Conservation (phyloP, 2,888 invertebrate species). For the Temnothorax rugatulus region DNA sequence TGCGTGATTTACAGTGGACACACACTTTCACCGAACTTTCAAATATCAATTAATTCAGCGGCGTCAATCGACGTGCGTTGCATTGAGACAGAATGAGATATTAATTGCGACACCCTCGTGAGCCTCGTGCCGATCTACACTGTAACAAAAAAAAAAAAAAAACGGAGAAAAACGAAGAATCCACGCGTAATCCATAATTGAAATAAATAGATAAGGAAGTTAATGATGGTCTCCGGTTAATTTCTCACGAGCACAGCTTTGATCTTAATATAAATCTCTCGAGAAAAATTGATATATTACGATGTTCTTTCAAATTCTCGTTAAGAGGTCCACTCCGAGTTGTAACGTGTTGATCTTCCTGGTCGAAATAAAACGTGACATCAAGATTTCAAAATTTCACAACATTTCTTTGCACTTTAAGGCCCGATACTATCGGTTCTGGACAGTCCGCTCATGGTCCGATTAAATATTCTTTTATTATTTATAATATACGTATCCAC, state of each 20-base stretch:
- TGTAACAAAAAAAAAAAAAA: neutral
- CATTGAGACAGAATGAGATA: constrained; percentile 21
- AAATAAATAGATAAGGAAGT: neutral
- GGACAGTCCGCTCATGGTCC: too few relatives aligned
- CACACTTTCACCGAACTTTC: constrained; percentile 45
- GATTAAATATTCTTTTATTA: too few relatives aligned
- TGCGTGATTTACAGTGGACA: constrained; percentile 25
- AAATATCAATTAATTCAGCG: constrained; percentile 38
- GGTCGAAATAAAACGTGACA: neutral
- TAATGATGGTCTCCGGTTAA: neutral
- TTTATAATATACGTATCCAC: too few relatives aligned
- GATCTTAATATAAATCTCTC: neutral
- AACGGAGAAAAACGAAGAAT: constrained; percentile 2
- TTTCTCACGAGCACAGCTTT: neutral
- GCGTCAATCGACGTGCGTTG: constrained; percentile 13
- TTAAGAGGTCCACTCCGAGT: neutral
- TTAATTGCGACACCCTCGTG: constrained; percentile 9
- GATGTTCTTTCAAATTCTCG: neutral
- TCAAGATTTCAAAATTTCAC: neutral
- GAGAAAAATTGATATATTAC: neutral
- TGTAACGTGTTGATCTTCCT: neutral
- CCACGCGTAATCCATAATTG: neutral
- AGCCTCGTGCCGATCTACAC: neutral
- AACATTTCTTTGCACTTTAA: neutral
- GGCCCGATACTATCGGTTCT: too few relatives aligned